Conservation (phyloP, 2,888 invertebrate genomes). For the Drosophila affinis region DNA sequence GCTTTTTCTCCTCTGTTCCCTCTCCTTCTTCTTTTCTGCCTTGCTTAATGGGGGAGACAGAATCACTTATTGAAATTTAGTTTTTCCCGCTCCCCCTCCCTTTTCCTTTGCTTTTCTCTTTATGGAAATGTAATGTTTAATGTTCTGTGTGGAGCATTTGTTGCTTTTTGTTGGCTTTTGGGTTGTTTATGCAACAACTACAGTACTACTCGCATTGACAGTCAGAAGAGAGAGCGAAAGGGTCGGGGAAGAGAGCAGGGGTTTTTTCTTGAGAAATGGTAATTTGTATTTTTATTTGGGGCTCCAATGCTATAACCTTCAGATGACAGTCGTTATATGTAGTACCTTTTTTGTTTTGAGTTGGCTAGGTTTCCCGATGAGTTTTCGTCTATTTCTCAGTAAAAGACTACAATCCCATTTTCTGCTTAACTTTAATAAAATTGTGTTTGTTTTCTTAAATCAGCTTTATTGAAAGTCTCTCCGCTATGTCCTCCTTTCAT, state of each 20-base stretch:
- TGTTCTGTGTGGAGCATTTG: slow-evolving; percentile 20
- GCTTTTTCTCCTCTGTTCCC: not conserved
- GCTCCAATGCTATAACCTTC: no score
- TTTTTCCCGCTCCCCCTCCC: slow-evolving; percentile 22
- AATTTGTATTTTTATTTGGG: not conserved
- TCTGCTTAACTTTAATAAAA: not conserved
- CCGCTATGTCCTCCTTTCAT: not conserved
- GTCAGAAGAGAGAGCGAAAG: no score
- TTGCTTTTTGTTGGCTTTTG: slow-evolving; percentile 5
- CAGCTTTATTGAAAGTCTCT: not conserved
- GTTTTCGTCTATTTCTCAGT: no score
- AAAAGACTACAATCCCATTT: not conserved
- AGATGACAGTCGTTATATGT: not conserved
- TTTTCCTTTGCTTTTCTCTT: not conserved
- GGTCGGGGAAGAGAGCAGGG: no score
- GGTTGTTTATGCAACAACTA: slow-evolving; percentile 20
- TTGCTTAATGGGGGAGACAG: slow-evolving; percentile 10
- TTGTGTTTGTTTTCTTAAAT: not conserved
- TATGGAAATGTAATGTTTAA: slow-evolving; percentile 8
- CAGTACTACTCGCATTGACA: not conserved
- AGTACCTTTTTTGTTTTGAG: not conserved
- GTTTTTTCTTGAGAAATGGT: not conserved
- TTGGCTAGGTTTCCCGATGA: no score
- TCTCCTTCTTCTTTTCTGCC: slow-evolving; percentile 4
- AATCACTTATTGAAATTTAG: slow-evolving; percentile 65